phyloP scores from a whole-genome alignment of 2,888 invertebrate species.

The Epistrophe eligans region DNA sequence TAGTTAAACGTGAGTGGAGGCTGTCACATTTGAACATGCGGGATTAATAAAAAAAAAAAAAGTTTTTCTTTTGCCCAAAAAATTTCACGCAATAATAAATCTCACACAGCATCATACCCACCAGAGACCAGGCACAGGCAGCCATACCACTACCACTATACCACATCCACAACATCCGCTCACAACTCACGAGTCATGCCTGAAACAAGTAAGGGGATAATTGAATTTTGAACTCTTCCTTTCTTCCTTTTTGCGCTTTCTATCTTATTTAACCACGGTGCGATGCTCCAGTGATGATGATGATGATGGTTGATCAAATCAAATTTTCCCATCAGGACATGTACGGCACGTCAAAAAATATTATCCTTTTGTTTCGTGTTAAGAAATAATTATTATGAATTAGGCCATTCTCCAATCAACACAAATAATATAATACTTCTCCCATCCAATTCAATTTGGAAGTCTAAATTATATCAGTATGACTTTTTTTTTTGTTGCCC shows the following conservation, averaged over 20 bases:
- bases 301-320: conserved; percentile 66
- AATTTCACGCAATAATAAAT: conserved; percentile 48
- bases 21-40: conserved; percentile 31
- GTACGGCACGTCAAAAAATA: conserved; percentile 48
- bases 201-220: conserved; percentile 29
- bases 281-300: conserved; percentile 1
- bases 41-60: conserved; percentile 31
- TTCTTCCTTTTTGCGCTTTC: neutral
- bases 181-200: neutral
- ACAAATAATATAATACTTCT: conserved; percentile 29
- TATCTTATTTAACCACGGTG: conserved; percentile 19
- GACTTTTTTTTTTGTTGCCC: conserved; percentile 40
- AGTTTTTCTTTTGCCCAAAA: conserved; percentile 25
- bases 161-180: conserved; percentile 7
- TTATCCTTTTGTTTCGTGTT: conserved; percentile 58
- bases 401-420: conserved; percentile 41
- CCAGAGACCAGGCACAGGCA: neutral
- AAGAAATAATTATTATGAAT: conserved; percentile 36
- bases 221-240: conserved; percentile 53
- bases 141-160: neutral
- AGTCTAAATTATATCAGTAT: conserved; percentile 58
- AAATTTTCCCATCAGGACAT: conserved; percentile 58
- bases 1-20: neutral
- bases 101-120: neutral
- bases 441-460: conserved; percentile 68